Evolutionary conservation across 2,888 invertebrate genomes (phyloP).

Genomic region (Drosophila pegasa): DNA sequence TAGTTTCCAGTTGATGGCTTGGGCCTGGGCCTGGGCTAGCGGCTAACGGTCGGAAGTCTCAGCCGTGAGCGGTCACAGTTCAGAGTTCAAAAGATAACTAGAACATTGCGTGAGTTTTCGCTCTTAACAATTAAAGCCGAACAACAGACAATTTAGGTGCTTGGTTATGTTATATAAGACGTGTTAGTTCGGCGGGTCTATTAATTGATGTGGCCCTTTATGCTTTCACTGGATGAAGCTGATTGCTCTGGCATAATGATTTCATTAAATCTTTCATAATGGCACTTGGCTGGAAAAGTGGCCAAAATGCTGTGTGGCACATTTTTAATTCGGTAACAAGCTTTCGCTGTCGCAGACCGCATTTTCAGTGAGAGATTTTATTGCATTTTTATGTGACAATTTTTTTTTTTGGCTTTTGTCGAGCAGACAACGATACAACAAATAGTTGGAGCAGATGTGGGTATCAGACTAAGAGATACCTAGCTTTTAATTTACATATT

Average conservation of each 20-base stretch:
- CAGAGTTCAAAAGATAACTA: constrained; percentile 34
- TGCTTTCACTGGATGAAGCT: constrained; percentile 56
- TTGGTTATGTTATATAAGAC: constrained; percentile 59
- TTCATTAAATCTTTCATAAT: constrained; percentile 69
- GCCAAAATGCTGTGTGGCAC: constrained; percentile 46
- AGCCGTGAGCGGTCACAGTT: constrained; percentile 34
- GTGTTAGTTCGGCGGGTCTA: background rate
- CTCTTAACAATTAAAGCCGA: constrained; percentile 14
- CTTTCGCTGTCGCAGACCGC: constrained; percentile 63
- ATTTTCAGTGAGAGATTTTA: constrained; percentile 60
- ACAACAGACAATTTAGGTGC: background rate
- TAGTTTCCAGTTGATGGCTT: constrained; percentile 1
- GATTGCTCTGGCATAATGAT: constrained; percentile 54
- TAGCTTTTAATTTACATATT: no score
- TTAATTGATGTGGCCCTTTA: constrained; percentile 2
- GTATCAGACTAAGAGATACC: background rate
- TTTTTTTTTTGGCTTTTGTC: constrained; percentile 41
- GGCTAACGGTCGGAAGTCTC: constrained; percentile 37
- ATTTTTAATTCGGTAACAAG: constrained; percentile 73
- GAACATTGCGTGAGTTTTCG: constrained; percentile 41
- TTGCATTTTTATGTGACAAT: constrained; percentile 77
- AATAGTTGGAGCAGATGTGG: background rate
- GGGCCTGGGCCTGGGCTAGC: constrained; percentile 9
- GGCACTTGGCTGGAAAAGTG: constrained; percentile 57
- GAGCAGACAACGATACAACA: constrained; percentile 23